Conservation (phyloP, 1,140 invertebrate species). For the Orius laevigatus region DNA sequence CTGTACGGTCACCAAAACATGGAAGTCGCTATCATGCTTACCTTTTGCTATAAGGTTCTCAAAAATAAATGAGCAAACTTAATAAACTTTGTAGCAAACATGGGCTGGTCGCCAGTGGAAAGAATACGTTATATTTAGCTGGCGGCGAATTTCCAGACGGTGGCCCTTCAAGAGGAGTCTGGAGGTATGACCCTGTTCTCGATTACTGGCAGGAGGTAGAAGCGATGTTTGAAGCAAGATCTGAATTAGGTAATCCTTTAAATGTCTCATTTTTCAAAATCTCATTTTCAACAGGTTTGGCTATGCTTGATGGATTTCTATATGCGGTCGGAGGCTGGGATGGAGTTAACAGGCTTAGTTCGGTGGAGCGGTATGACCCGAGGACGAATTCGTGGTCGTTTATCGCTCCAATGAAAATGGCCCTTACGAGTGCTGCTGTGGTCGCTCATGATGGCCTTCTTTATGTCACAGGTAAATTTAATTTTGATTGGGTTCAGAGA, state of each 20-base stretch:
- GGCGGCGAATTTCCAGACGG: slow-evolving; percentile 42
- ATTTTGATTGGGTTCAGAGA: background rate
- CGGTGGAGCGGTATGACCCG: slow-evolving; percentile 72
- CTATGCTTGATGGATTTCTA: slow-evolving; percentile 43
- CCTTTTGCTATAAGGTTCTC: slow-evolving; percentile 31
- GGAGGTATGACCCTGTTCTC: slow-evolving; percentile 35
- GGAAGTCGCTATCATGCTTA: slow-evolving; percentile 29
- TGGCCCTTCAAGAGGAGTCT: slow-evolving; percentile 30
- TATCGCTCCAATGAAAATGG: slow-evolving; percentile 43
- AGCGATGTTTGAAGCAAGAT: slow-evolving; percentile 32
- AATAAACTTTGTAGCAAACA: slow-evolving; percentile 30
- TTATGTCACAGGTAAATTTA: slow-evolving; percentile 30
- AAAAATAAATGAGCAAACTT: background rate
- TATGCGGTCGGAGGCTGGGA: slow-evolving; percentile 65
- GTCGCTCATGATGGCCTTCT: slow-evolving; percentile 30
- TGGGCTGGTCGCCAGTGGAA: slow-evolving; percentile 35
- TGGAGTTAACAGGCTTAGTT: slow-evolving; percentile 53
- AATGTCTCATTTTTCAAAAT: background rate
- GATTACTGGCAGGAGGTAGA: slow-evolving; percentile 38
- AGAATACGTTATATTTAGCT: slow-evolving; percentile 36
- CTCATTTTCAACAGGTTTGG: slow-evolving; percentile 28
- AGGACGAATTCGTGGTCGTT: slow-evolving; percentile 69
- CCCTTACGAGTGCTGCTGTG: slow-evolving; percentile 33
- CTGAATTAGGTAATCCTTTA: slow-evolving; percentile 30
- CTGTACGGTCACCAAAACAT: slow-evolving; percentile 27